These are phyloP conservation scores for Siniperca obscura DNA, from an alignment of 2,797 vertebrate species.

Conservation along the genomic window DNA sequence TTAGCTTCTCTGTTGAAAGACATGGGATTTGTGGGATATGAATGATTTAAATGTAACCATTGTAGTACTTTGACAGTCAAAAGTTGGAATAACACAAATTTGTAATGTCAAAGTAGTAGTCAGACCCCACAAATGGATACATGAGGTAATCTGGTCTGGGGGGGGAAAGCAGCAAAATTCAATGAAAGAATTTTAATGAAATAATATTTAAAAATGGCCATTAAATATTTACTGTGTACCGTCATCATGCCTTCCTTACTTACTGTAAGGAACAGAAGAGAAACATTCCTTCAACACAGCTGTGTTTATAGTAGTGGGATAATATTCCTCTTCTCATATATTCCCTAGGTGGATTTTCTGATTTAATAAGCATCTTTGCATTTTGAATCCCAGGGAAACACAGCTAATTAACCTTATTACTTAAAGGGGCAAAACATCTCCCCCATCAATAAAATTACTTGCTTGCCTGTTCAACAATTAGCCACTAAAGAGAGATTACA, in stretches of 20 bases:
- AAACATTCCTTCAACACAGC: slow-evolving; percentile 32
- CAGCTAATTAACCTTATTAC: slow-evolving; percentile 87
- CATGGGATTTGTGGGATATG: slow-evolving; percentile 17
- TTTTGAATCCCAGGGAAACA: slow-evolving; percentile 83
- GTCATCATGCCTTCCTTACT: background rate
- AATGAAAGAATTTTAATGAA: background rate
- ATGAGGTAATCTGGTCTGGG: background rate
- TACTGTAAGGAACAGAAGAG: slow-evolving; percentile 18
- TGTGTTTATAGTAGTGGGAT: slow-evolving; percentile 50
- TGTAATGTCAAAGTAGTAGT: background rate
- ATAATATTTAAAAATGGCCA: background rate
- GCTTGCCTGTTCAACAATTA: slow-evolving; percentile 74
- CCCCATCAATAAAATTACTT: slow-evolving; percentile 79
- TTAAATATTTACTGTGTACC: background rate
- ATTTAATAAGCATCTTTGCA: slow-evolving; percentile 81
- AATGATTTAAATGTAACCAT: slow-evolving; percentile 20
- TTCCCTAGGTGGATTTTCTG: slow-evolving; percentile 63
- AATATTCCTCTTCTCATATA: slow-evolving; percentile 52
- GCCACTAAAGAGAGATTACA: slow-evolving; percentile 77
- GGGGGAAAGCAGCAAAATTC: background rate
- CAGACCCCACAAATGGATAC: background rate
- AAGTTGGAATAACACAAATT: background rate
- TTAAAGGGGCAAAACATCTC: slow-evolving; percentile 78
- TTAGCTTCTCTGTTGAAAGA: slow-evolving; percentile 39
- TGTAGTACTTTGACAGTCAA: background rate